Conservation (phyloP, 2,888 invertebrate species). For the Malthinus flaveolus region DNA sequence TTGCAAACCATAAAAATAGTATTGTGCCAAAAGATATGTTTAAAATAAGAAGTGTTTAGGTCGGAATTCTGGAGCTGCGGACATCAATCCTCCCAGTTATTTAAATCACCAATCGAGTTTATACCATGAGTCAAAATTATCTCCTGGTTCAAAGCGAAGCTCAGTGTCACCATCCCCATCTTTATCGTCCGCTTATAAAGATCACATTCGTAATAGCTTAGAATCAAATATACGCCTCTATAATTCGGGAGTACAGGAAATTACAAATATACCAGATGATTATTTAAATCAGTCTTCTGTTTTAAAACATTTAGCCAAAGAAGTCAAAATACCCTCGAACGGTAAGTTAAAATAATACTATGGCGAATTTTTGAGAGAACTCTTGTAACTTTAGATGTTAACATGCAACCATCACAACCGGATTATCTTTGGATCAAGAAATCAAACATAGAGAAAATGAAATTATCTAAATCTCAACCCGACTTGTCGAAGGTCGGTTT, state of each 20-base stretch:
- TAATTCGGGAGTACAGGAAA: constrained; percentile 62
- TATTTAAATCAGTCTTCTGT: constrained; percentile 82
- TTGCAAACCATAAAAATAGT: no score
- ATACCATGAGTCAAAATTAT: constrained; percentile 45
- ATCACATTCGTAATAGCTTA: constrained; percentile 37
- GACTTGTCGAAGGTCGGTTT: constrained; percentile 68
- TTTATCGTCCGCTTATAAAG: constrained; percentile 42
- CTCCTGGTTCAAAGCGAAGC: constrained; percentile 46
- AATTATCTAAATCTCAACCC: constrained; percentile 79
- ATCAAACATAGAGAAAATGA: constrained; percentile 60
- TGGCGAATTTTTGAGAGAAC: not conserved
- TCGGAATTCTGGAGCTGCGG: constrained; percentile 51
- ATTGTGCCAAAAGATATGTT: no score
- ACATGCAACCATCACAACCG: constrained; percentile 48
- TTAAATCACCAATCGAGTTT: constrained; percentile 42
- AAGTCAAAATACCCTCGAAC: constrained; percentile 59
- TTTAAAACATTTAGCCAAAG: constrained; percentile 81
- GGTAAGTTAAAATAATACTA: constrained; percentile 27
- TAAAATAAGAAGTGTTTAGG: constrained; percentile 45
- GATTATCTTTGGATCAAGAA: constrained; percentile 53
- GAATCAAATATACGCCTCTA: constrained; percentile 34
- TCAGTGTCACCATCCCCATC: constrained; percentile 51
- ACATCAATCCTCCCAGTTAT: constrained; percentile 41
- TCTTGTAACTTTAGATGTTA: not conserved
- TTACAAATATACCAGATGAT: constrained; percentile 83